These are phyloP conservation scores for Anaspis maculata DNA, from an alignment of 2,888 invertebrate species.

Conservation along the genomic window DNA sequence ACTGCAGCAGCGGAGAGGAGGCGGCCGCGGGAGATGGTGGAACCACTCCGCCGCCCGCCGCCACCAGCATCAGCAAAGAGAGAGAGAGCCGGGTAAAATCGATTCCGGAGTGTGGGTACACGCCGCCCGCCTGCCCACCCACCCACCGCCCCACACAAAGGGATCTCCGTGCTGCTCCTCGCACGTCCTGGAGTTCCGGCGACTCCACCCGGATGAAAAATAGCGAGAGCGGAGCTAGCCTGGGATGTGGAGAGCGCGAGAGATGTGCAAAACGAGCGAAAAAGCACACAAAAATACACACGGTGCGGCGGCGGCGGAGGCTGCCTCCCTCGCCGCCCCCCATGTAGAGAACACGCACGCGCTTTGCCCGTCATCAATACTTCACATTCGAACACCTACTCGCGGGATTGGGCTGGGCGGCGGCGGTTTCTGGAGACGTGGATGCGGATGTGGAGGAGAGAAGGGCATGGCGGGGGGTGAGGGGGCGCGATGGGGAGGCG, in stretches of 20 bases:
- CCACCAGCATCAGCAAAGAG: too few species aligned
- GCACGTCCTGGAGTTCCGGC: too few species aligned
- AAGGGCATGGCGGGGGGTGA: too few species aligned
- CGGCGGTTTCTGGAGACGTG: too few species aligned
- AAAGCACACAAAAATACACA: conserved; percentile 38
- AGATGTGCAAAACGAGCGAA: conserved; percentile 34
- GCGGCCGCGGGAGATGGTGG: too few species aligned
- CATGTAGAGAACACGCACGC: conserved; percentile 39
- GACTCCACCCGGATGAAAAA: conserved; percentile 43
- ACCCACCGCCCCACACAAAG: too few species aligned
- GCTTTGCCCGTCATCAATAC: conserved; percentile 38
- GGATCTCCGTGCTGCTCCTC: too few species aligned
- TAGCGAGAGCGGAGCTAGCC: conserved; percentile 36
- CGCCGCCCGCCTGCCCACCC: conserved; percentile 8
- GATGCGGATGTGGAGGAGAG: too few species aligned
- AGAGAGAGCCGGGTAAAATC: too few species aligned
- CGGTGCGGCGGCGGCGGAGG: conserved; percentile 31
- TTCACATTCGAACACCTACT: conserved; percentile 42
- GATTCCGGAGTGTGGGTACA: conserved; percentile 11
- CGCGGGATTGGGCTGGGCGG: conserved; percentile 37
- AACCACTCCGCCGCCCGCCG: too few species aligned
- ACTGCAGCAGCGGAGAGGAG: conserved; percentile 20
- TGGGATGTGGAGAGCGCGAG: conserved; percentile 33
- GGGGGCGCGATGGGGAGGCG: too few species aligned
- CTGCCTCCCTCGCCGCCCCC: conserved; percentile 23